phyloP scores from a whole-genome alignment of 1,140 invertebrate genomes.

The Macrosteles quadrilineatus region DNA sequence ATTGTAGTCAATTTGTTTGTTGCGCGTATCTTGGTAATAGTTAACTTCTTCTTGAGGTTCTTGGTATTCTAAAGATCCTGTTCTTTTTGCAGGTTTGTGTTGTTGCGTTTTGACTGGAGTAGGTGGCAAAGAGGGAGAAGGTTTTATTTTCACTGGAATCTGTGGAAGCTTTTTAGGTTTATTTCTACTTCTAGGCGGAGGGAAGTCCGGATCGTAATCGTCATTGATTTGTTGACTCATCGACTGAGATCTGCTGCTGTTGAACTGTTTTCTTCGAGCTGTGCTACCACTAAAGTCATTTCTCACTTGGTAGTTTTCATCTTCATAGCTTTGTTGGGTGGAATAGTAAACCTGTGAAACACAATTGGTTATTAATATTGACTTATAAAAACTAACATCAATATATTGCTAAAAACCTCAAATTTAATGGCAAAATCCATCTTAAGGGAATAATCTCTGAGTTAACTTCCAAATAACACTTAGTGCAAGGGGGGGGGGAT shows the following conservation, averaged over 20 bases:
- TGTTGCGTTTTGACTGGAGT: conserved; percentile 34
- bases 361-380: background rate
- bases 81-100: conserved; percentile 44
- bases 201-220: conserved; percentile 44
- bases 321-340: conserved; percentile 43
- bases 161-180: conserved; percentile 43
- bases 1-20: conserved; percentile 55
- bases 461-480: too few species aligned
- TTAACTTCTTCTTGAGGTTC: conserved; percentile 32
- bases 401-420: too few species aligned
- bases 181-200: conserved; percentile 48
- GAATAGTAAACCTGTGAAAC: conserved; percentile 41
- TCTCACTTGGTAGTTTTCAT: conserved; percentile 41
- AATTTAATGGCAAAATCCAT: too few species aligned
- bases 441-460: too few species aligned
- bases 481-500: too few species aligned
- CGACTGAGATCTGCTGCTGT: conserved; percentile 45
- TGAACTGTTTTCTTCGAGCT: conserved; percentile 41
- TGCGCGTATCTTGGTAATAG: conserved; percentile 33
- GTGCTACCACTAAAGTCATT: conserved; percentile 34
- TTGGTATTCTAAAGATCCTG: conserved; percentile 38
- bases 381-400: background rate
- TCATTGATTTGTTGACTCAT: conserved; percentile 38
- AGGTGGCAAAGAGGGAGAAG: conserved; percentile 43
- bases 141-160: conserved; percentile 50